Conservation (phyloP, 2,113 vertebrate genomes). For the Halichoerus grypus region DNA sequence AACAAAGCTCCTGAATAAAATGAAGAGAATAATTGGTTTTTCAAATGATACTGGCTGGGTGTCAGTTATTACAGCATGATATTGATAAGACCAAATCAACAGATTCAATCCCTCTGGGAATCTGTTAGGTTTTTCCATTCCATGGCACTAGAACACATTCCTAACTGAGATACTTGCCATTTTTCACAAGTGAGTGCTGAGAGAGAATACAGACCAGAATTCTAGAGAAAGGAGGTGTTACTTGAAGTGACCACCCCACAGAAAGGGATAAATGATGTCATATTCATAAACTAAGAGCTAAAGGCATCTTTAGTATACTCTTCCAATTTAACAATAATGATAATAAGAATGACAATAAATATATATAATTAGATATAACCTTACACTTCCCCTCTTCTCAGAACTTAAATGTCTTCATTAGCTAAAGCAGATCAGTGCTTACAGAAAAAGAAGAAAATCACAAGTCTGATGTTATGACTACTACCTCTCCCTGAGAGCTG, state of each 20-base stretch:
- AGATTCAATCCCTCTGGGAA: neutral
- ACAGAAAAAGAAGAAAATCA: neutral
- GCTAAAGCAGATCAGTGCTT: neutral
- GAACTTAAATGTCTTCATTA: neutral
- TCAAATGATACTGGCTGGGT: neutral
- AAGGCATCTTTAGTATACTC: neutral
- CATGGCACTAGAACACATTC: neutral
- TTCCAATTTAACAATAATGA: neutral
- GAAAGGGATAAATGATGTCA: neutral
- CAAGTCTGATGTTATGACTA: neutral
- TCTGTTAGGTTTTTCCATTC: neutral
- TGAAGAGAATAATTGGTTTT: neutral
- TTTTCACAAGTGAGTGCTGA: neutral
- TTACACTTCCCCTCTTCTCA: conserved; percentile 19
- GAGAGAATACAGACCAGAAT: neutral
- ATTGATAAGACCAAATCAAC: neutral
- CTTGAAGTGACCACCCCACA: neutral
- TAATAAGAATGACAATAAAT: neutral
- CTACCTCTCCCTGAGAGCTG: neutral
- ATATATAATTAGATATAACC: neutral
- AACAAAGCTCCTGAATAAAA: neutral
- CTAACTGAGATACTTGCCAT: neutral
- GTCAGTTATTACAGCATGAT: neutral
- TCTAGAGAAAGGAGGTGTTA: neutral
- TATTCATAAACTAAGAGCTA: neutral